Evolutionary conservation across 2,797 vertebrate species (phyloP).

Genomic region (Agapornis canus): DNA sequence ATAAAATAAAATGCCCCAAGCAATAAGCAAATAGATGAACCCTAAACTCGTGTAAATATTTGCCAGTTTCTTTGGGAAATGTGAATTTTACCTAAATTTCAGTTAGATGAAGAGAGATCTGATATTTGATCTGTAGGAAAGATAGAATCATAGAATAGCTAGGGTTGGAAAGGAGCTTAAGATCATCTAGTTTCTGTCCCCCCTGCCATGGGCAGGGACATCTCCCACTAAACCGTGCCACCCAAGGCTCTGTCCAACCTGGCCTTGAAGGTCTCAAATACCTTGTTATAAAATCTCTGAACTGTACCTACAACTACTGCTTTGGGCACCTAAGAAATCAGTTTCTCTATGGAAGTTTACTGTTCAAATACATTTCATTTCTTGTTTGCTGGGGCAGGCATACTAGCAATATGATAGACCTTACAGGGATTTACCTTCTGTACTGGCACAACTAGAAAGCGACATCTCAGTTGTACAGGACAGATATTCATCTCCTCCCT

Average conservation of each 20-base stretch:
- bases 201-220: too few relatives aligned
- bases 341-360: not conserved
- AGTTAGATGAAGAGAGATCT: not conserved
- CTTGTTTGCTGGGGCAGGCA: not conserved
- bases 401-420: not conserved
- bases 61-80: not conserved
- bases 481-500: rapidly evolving
- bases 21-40: not conserved
- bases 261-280: not conserved
- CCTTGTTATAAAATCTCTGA: not conserved
- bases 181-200: too few relatives aligned
- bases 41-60: not conserved
- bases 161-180: too few relatives aligned
- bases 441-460: not conserved
- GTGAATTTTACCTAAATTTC: not conserved
- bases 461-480: not conserved
- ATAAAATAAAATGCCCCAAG: not conserved
- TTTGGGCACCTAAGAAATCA: not conserved
- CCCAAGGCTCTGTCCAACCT: too few relatives aligned
- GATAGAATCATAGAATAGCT: too few relatives aligned
- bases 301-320: not conserved
- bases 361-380: not conserved
- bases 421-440: not conserved
- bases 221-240: too few relatives aligned
- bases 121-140: not conserved